Percentiles rank a stretch among this genome's conserved stretches.
These are phyloP conservation scores for Australoheros facetus DNA, from an alignment of 2,797 vertebrate species.

Conservation along the genomic window DNA sequence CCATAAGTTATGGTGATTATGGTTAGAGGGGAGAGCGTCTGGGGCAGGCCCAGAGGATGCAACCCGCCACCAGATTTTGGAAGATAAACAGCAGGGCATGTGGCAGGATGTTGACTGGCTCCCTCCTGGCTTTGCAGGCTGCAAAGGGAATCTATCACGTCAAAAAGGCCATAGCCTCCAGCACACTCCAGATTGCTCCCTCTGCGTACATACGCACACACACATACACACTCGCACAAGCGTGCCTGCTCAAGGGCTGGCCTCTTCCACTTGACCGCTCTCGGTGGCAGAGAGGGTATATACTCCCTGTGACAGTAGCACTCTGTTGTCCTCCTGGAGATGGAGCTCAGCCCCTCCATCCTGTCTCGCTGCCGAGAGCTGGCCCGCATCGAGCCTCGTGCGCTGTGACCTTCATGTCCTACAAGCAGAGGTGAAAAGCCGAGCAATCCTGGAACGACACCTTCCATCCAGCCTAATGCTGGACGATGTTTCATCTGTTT, in stretches of 20 bases:
- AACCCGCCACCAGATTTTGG: slow-evolving; percentile 64
- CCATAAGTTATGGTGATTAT: slow-evolving; percentile 68
- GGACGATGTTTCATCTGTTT: slow-evolving; percentile 45
- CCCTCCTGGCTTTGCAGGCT: slow-evolving; percentile 63
- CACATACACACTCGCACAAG: slow-evolving; percentile 32
- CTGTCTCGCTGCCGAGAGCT: slow-evolving; percentile 56
- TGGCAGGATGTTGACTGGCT: slow-evolving; percentile 71
- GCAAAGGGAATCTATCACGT: slow-evolving; percentile 75
- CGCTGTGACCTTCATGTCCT: slow-evolving; percentile 74
- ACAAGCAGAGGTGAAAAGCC: slow-evolving; percentile 67
- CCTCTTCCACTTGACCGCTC: slow-evolving; percentile 75
- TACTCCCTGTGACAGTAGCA: slow-evolving; percentile 67
- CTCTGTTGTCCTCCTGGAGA: slow-evolving; percentile 73
- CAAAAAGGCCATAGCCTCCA: slow-evolving; percentile 73
- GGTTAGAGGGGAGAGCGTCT: slow-evolving; percentile 32
- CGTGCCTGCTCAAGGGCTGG: slow-evolving; percentile 60
- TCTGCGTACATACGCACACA: slow-evolving; percentile 43
- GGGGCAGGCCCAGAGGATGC: slow-evolving; percentile 50
- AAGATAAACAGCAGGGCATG: slow-evolving; percentile 74
- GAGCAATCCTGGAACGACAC: slow-evolving; percentile 35
- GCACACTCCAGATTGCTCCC: slow-evolving; percentile 74
- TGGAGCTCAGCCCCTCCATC: slow-evolving; percentile 65
- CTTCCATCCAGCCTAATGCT: slow-evolving; percentile 43
- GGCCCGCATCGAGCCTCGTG: slow-evolving; percentile 46
- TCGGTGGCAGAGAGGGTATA: slow-evolving; percentile 65